phyloP scores from a whole-genome alignment of 92 coral and sea anemone species.

The Siderastrea siderea region DNA sequence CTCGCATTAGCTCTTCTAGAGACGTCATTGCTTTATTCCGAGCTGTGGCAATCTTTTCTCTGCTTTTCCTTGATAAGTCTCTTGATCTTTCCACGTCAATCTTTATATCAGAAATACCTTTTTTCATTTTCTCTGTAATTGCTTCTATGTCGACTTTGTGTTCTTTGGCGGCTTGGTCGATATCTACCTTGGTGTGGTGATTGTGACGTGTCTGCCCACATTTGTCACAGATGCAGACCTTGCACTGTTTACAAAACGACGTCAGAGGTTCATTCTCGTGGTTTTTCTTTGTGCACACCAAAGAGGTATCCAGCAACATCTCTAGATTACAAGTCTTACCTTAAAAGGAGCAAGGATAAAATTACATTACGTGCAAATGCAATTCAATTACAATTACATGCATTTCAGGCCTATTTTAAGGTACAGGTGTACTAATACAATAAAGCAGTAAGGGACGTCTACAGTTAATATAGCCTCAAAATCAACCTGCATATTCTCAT shows the following conservation, averaged over 20 bases:
- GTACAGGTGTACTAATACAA: too few relatives aligned
- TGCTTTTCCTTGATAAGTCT: too few relatives aligned
- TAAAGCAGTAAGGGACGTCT: too few relatives aligned
- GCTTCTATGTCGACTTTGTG: neutral
- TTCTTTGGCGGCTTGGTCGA: neutral
- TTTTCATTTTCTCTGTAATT: neutral
- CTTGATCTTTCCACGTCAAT: neutral
- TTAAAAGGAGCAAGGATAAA: too few relatives aligned
- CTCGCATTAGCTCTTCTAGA: conserved; percentile 22
- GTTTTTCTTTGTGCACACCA: too few relatives aligned
- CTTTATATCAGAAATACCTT: neutral
- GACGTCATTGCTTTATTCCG: neutral
- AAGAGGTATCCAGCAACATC: neutral
- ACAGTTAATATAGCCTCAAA: too few relatives aligned
- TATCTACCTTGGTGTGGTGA: too few relatives aligned
- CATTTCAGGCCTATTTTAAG: too few relatives aligned
- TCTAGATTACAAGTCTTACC: neutral
- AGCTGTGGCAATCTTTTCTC: neutral
- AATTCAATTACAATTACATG: too few relatives aligned
- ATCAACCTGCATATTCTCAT: too few relatives aligned
- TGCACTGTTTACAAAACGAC: neutral
- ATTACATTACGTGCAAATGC: too few relatives aligned
- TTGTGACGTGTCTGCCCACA: too few relatives aligned
- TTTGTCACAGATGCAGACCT: neutral
- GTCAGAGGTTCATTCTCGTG: conserved; percentile 2